Evolutionary conservation across 1,140 invertebrate species (phyloP), one percentile per base, ranked within the genome.

Genomic region (Ooceraea biroi): DNA sequence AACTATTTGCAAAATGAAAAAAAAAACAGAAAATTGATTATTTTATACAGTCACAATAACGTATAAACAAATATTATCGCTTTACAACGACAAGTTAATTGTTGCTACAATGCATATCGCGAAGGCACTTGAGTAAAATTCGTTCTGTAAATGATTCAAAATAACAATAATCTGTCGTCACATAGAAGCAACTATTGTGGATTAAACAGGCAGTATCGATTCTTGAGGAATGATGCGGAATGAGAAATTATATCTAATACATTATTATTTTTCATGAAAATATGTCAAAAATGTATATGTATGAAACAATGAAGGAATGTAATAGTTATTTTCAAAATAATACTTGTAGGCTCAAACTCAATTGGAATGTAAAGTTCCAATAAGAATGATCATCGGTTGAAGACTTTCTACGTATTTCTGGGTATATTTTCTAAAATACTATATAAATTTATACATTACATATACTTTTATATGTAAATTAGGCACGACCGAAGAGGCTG

Each of bases 91-190:
- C 3, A 71, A 57, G 36, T 46, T 80, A 57, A 44, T 55, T n/a
- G 36, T 69, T 57, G 11, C 36, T 14, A 30, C 25, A 78, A 19
- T 55, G 65, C 17, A 57, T 19, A 66, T 41, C 2, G 55, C 66
- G 61, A 71, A 80, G 76, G 76, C 76, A 71, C 76, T 80, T 80
- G 11, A n/a, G n/a, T 69, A 30, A 80, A 71, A 58, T 46, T 55
- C 12, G 10, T 44, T 46, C 71, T 57, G 14, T 30, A 58, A 71
- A 58, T 80, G 57, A 3, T 19, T 80, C 19, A 52, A 58, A 80
- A 17, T 71, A 41, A 78, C 3, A 68, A 69, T n/a, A 22, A 69
- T 80, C 12, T 46, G 22, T 80, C 44, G 30, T 71, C 68, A 69
- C 1, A 57, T 55, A 30, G 68, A 78, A 78, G 36, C n/a, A 46